Base-by-base conservation (phyloP, 2,113 vertebrate genomes). In the Tiliqua scincoides region DNA sequence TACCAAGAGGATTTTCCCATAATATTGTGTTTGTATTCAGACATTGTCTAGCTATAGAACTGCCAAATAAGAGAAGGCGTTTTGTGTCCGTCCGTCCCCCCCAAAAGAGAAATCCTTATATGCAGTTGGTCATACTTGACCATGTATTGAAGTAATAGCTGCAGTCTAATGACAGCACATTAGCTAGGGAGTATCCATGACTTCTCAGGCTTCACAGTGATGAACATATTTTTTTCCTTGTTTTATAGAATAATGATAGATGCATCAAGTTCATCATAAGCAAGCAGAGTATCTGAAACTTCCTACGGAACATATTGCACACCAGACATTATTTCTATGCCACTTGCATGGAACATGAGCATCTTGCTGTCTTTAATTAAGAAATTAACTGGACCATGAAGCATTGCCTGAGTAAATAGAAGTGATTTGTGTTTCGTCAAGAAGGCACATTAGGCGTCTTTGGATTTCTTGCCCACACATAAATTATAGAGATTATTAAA, bases 281-380 rank as follows among this genome's bases (percentile, higher is more conserved):
- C 37, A 80, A 88, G 87, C 86, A 91, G 84, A 94, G 87, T 88
- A 89, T 88, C 89, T 91, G 91, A 83, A 89, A 82, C 80, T 95
- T 93, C 91, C 93, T 93, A 70, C 71, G 94, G 91, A 96, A 95
- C 91, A 93, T 90, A 92, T 83, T 95, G 93, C 91, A 95, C 95
- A 87, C 93, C 85, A 91, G 95, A 91, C 89, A 87, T 91, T 94
- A 89, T 95, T 96, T 95, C 94, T 84, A 76, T 89, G 94, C 94
- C 90, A 89, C 87, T 94, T 96, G 94, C 87, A 93, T 94, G 93
- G 94, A 96, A 95, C 94, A 93, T 81, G 94, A 97, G 92, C 95
- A 95, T 95, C 95, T 95, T 95, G 96, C 96, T 97, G 96, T 95
- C 96, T 97, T 96, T 98, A 98, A 98, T 98, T 97, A 98, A 96